These are phyloP conservation scores for Trichogramma evanescens DNA, from an alignment of 2,888 invertebrate genomes.

Conservation along the genomic window DNA sequence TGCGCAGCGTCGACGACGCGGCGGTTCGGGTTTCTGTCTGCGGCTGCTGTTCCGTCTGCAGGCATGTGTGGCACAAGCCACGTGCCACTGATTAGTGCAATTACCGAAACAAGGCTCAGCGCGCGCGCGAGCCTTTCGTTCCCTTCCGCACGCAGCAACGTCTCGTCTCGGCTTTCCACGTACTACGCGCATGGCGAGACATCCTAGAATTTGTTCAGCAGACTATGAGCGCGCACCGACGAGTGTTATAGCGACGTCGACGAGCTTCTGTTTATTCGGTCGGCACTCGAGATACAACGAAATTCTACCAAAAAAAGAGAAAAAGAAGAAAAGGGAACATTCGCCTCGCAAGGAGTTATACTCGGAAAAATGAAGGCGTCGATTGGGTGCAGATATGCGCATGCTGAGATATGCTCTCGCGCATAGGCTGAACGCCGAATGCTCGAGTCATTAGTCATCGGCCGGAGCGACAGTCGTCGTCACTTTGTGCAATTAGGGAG, in stretches of 20 bases:
- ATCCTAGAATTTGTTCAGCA: neutral
- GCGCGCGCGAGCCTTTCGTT: neutral
- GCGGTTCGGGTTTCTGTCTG: conserved; percentile 12
- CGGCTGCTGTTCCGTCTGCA: neutral
- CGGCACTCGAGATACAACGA: too few species aligned
- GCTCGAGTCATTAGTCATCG: conserved; percentile 39
- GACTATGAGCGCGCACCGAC: too few species aligned
- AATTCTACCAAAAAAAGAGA: too few species aligned
- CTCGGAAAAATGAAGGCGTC: too few species aligned
- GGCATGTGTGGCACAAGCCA: conserved; percentile 22
- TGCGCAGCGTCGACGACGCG: conserved; percentile 10
- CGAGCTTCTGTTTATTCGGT: too few species aligned
- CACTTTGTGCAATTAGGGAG: conserved; percentile 44
- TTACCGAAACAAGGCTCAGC: conserved; percentile 25
- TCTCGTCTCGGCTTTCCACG: neutral
- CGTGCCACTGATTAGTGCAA: conserved; percentile 47
- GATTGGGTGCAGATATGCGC: too few species aligned
- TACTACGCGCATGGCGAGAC: neutral
- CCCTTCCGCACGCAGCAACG: too few species aligned
- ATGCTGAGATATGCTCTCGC: too few species aligned
- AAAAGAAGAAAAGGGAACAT: too few species aligned
- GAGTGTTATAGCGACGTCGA: too few species aligned
- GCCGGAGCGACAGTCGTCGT: conserved; percentile 31
- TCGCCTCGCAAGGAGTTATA: too few species aligned
- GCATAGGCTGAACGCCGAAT: neutral